A percentile compares a stretch with the other conserved stretches of the same genome.
phyloP scores from a whole-genome alignment of 2,797 vertebrate species.

The Lutjanus campechanus region DNA sequence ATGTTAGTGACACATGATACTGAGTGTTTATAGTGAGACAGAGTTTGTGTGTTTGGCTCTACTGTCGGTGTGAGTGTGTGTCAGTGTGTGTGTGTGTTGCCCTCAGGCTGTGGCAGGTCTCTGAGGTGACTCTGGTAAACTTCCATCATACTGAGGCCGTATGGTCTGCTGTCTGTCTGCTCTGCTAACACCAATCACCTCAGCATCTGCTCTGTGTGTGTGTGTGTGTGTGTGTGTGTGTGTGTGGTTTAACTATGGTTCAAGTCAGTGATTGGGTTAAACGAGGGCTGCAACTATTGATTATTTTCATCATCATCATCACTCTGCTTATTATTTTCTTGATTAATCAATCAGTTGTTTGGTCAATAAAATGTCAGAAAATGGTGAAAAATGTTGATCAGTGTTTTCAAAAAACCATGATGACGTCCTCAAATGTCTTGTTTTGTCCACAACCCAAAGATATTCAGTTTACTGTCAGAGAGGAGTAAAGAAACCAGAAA shows the following conservation, averaged over 20 bases:
- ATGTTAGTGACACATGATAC: neutral
- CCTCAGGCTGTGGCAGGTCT: constrained; percentile 3
- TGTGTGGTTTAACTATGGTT: neutral
- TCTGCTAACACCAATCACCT: constrained; percentile 18
- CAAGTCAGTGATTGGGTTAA: neutral
- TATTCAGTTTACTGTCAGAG: no score
- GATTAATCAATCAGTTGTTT: neutral
- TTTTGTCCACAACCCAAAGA: no score
- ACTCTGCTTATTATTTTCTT: no score
- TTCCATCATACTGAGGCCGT: constrained; percentile 16
- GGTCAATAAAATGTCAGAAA: neutral
- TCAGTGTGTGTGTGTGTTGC: constrained; percentile 11
- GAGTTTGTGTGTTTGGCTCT: neutral
- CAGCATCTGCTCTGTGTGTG: constrained; percentile 29
- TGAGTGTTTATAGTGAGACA: neutral
- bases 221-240: constrained; percentile 7
- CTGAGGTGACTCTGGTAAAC: constrained; percentile 30
- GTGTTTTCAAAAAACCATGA: no score
- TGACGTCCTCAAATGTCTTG: no score
- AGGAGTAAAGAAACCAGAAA: no score
- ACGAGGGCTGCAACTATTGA: neutral
- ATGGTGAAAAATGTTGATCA: no score
- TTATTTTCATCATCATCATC: neutral
- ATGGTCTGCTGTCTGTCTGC: constrained; percentile 8
- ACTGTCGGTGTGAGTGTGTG: neutral